Base-by-base conservation (phyloP, 2,888 invertebrate species). In the Augochlorella aurata region DNA sequence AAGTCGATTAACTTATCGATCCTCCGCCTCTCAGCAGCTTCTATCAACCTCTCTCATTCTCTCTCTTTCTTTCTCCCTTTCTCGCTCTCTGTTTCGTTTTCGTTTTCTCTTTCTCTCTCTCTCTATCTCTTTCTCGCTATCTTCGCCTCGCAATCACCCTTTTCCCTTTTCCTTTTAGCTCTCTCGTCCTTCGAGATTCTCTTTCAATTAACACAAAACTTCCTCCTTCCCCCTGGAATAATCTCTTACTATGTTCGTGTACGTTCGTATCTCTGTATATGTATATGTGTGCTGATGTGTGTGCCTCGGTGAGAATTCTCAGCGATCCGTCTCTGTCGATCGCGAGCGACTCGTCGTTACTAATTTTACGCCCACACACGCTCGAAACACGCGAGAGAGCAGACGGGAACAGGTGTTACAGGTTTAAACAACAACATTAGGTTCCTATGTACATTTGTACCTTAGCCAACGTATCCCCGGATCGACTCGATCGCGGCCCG, bases 391-490 rank as follows among this genome's bases (percentile, higher is more conserved):
- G 63, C 50, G 79, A 58, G 73, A 69, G 63, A 80, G 79, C 71
- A 67, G 77, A 81, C 78, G 79, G 72, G 81, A 71, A 70, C 29
- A 68, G 58, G 84, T 74, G 79, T 80, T 68, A 84, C 73, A 81
- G 67, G 81, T 76, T 29, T 83, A 92, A 90, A 92, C 91, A 93
- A 92, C 91, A 93, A 93, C 89, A 88, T 91, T 90, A 90, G 91
- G 89, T 87, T 91, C 89, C 90, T 93, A 93, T 93, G 93, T 93
- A 93, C 93, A 93, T 93, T 93, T 93, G 93, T 93, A 93, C 93
- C 93, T 92, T 93, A 90, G 90, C 92, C 92, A 93, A 92, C 92
- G 87, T 91, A 90, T 92, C 90, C 74, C 70, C 90, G 61, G 88
- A 91, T 90, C 90, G 86, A 89, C 89, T 90, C 89, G 89, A 90